phyloP scores from a whole-genome alignment of 2,113 vertebrate species.

The Alexandromys fortis region DNA sequence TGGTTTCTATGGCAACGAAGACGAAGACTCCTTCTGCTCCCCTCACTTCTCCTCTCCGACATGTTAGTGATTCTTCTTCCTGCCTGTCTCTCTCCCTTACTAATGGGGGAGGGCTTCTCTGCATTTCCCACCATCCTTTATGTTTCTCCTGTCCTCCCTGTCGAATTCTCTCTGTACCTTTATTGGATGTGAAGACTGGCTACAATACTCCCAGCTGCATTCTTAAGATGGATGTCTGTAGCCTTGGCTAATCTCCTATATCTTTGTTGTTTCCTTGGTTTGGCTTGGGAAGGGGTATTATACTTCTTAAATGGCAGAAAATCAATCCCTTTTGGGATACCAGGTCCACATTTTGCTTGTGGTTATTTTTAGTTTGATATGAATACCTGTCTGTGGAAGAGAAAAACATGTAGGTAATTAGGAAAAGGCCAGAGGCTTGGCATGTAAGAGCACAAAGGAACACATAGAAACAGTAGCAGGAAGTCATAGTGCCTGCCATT shows the following conservation, averaged over 20 bases:
- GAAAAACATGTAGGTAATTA: not conserved
- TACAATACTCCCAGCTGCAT: not conserved
- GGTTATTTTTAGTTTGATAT: slow-evolving; percentile 30
- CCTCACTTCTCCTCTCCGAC: slow-evolving; percentile 97
- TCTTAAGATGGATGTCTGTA: not conserved
- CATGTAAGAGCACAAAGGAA: not conserved
- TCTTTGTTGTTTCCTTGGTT: not conserved
- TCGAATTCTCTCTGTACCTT: slow-evolving; percentile 15
- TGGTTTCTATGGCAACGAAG: slow-evolving; percentile 99
- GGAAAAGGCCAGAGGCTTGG: not conserved
- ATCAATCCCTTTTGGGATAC: not conserved
- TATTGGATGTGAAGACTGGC: not conserved
- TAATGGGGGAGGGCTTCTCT: slow-evolving; percentile 65
- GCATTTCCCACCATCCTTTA: slow-evolving; percentile 70
- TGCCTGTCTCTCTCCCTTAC: slow-evolving; percentile 82
- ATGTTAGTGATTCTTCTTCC: slow-evolving; percentile 98
- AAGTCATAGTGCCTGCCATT: slow-evolving; percentile 37
- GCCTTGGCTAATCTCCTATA: not conserved
- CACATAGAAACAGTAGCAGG: not conserved
- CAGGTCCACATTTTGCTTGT: not conserved
- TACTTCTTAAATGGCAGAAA: not conserved
- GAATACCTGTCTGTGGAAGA: not conserved
- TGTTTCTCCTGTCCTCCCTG: slow-evolving; percentile 70
- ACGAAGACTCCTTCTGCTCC: slow-evolving; percentile 99
- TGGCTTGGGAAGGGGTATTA: not conserved